phyloP scores from a whole-genome alignment of 1,140 invertebrate genomes.

The Homarus americanus region DNA sequence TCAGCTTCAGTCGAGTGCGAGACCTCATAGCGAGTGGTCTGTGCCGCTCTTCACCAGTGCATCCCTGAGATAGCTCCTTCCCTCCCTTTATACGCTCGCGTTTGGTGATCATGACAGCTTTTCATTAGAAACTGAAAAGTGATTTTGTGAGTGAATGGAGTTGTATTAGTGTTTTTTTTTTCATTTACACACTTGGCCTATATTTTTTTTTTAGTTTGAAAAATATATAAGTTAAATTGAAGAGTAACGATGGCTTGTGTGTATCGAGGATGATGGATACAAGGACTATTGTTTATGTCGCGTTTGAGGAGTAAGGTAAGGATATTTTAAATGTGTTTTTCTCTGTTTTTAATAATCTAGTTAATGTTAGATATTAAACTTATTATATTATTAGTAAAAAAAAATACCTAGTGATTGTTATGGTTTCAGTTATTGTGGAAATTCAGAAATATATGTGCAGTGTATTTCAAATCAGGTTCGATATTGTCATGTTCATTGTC shows the following conservation, averaged over 20 bases:
- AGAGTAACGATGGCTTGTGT: constrained; percentile 11
- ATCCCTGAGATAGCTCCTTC: constrained; percentile 35
- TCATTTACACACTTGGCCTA: constrained; percentile 22
- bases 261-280: constrained; percentile 47
- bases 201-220: constrained; percentile 35
- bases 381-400: too few relatives aligned
- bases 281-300: constrained; percentile 32
- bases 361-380: too few relatives aligned
- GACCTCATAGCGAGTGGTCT: constrained; percentile 44
- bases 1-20: constrained; percentile 56
- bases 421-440: too few relatives aligned
- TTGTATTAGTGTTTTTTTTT: constrained; percentile 26
- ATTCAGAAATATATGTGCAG: too few relatives aligned
- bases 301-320: constrained; percentile 58
- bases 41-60: constrained; percentile 42
- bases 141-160: constrained; percentile 46
- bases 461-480: too few relatives aligned
- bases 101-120: constrained; percentile 34
- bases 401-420: too few relatives aligned
- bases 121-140: constrained; percentile 25
- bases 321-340: not conserved
- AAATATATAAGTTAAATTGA: not conserved
- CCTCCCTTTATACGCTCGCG: not conserved
- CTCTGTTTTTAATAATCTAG: too few relatives aligned
- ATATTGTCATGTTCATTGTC: too few relatives aligned